Base-by-base conservation (phyloP, 2,113 vertebrate species). In the Chaetorhynchus papuensis region DNA sequence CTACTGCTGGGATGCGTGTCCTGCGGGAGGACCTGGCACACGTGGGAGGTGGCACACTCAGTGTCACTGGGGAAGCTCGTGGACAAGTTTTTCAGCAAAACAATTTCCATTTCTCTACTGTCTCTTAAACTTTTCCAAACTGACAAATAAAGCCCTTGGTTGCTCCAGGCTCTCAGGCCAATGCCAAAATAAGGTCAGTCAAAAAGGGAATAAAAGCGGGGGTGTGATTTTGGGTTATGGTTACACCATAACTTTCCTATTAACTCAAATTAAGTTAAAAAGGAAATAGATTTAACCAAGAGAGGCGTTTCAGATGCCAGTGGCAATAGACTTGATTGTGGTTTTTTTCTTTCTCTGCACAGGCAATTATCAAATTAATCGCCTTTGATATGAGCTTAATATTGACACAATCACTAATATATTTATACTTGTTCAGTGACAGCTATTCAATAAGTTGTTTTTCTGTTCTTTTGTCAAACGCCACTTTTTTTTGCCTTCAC, bases 341-440 rank as follows among this genome's bases (percentile, higher is more conserved):
- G 1, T 6, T 19, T 49, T 45, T 81, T 87, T 20, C 24, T 79
- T 88, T 88, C 56, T 52, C 64, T 56, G 68, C n/a, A 37, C n/a
- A 66, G 76, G 61, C 86, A 93, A 94, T 95, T 90, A 89, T 74
- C 82, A 92, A 92, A 94, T 95, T 86, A 92, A 90, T 83, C n/a
- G 59, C 56, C 68, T 81, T 86, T 66, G 90, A 70, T 93, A 94
- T 31, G 56, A 92, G 47, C 64, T 70, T 95, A 65, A 66, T 86
- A 93, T 90, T 89, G 78, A 64, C 79, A 74, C 20, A 64, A 30
- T 90, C 75, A 28, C 76, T 83, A 26, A 83, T 70, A 54, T 69
- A 86, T 86, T 92, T 83, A 74, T 61, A 49, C 24, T 86, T 80
- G 33, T 68, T 52, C 42, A 71, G 31, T 59, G 83, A 75, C 75